Evolutionary conservation across 2,888 invertebrate genomes (phyloP).

Genomic region (Ormyrus labotus): DNA sequence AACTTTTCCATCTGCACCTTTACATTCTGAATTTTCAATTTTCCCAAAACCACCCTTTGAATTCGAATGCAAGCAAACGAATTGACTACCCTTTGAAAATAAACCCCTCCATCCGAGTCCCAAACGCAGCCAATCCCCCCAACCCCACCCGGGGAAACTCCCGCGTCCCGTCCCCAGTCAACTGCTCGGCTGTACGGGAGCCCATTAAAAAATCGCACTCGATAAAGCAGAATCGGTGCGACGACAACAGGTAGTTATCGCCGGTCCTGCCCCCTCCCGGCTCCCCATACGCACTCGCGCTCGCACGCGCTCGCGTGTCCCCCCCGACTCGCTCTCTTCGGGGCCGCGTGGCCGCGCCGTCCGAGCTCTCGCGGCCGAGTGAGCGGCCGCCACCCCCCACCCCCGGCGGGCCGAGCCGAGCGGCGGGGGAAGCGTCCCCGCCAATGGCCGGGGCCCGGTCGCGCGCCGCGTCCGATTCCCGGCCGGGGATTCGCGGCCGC

Average conservation of each 20-base stretch:
- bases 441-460: slow-evolving; percentile 69
- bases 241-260: slow-evolving; percentile 67
- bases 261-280: slow-evolving; percentile 60
- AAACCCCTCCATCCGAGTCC: too few species aligned
- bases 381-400: slow-evolving; percentile 60
- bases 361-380: slow-evolving; percentile 65
- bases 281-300: slow-evolving; percentile 59
- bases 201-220: slow-evolving; percentile 29
- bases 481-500: slow-evolving; percentile 64
- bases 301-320: slow-evolving; percentile 4
- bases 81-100: too few species aligned
- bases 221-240: slow-evolving; percentile 67
- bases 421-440: slow-evolving; percentile 56
- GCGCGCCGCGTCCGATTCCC: slow-evolving; percentile 73
- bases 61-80: too few species aligned
- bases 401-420: slow-evolving; percentile 56
- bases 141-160: too few species aligned
- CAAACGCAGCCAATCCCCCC: too few species aligned
- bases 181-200: slow-evolving; percentile 24
- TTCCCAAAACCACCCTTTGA: too few species aligned
- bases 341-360: slow-evolving; percentile 18
- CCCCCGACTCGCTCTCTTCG: too few species aligned
- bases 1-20: too few species aligned
- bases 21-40: too few species aligned
- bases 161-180: too few species aligned